Evolutionary conservation across 64 coral and sea anemone species (phyloP), one percentile per base, ranked within the genome.

Genomic region (Catalaphyllia jardinei): DNA sequence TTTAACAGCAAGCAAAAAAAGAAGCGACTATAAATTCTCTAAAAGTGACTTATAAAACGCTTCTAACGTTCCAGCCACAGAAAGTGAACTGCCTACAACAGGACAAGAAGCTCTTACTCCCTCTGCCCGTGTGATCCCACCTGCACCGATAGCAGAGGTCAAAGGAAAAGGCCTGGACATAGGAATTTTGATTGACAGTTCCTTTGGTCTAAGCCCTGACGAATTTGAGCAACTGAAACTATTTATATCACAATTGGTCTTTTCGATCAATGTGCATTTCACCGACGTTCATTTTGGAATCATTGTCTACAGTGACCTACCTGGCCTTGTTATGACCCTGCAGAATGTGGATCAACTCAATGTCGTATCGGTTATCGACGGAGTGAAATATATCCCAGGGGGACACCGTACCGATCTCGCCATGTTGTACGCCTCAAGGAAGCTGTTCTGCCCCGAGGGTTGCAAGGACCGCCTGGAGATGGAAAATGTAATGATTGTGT

Each of bases 341-440:
- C 63, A n/a, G 60, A 6, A 31, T 15, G 42, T 67, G 13, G 20
- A 63, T 38, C 33, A 49, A 42, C 17, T 83, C 9, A 35, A 83
- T 62, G 80, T 83, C 0, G n/a, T 19, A 6, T 15, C 20, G 60
- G 62, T 83, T 49, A 67, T 83, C 62, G 11, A 46, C 10, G 61
- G 61, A 0, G 67, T 83, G 10, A 25, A 25, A 10, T 83, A 83
- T 46, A 25, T 64, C 80, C 80, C 60, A 42, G 80, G 60, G 10
- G 80, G 80, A 2, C 80, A 83, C 46, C 60, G 80, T 19, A 83
- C 31, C 10, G 80, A 83, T 33, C 80, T 83, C 18, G 80, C 80
- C 33, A 83, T 83, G 80, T 15, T 83, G 60, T 35, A 83, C 63
- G 61, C 60, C 30, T 67, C 8, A 8, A 17, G 30, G 28, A 33